Percentiles rank a stretch among this genome's conserved stretches.
Conservation (phyloP, 2,797 vertebrate genomes). For the Limnodromus scolopaceus region DNA sequence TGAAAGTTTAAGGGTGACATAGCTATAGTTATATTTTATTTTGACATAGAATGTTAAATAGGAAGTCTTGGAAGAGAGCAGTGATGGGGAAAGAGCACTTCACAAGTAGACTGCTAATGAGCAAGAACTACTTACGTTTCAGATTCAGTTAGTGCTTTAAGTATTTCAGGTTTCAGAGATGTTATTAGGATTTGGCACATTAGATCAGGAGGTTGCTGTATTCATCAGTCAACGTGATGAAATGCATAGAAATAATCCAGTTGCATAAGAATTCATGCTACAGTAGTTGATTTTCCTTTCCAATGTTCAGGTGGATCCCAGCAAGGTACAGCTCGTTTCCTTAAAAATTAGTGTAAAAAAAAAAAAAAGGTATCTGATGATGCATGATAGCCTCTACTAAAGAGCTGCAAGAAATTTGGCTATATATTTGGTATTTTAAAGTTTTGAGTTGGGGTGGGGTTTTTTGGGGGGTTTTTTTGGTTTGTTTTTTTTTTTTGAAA, state of each 20-base stretch:
- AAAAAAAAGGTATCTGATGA: background rate
- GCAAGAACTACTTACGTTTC: background rate
- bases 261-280: background rate
- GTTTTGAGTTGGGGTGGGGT: too few species aligned
- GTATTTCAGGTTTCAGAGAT: background rate
- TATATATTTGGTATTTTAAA: background rate
- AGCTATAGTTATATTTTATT: background rate
- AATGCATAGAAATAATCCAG: background rate
- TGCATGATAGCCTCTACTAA: background rate
- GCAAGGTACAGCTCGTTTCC: background rate
- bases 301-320: background rate
- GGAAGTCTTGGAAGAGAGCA: background rate
- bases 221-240: background rate
- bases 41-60: constrained; percentile 12
- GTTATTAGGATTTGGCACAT: background rate
- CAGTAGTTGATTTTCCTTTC: background rate
- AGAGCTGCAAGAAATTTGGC: background rate
- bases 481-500: background rate
- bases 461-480: too few species aligned
- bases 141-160: background rate
- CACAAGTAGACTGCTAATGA: constrained; percentile 10
- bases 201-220: background rate
- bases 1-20: background rate
- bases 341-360: background rate
- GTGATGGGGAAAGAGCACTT: background rate